phyloP scores from a whole-genome alignment of 2,113 vertebrate genomes.

The Aviceda subcristata region DNA sequence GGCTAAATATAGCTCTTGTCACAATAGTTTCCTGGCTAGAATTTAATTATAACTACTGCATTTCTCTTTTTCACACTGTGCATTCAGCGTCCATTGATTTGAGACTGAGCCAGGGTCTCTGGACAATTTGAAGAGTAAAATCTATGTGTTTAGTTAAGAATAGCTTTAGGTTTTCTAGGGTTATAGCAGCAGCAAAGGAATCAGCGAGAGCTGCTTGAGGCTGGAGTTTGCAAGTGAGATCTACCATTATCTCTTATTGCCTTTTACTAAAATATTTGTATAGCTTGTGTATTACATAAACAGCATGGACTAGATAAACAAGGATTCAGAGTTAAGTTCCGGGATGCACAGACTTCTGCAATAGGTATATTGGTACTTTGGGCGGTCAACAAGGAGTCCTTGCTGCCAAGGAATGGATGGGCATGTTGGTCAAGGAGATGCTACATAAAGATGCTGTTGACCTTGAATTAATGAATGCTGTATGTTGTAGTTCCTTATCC shows the following conservation, averaged over 20 bases:
- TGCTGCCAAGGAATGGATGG: not conserved
- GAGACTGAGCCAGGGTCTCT: not conserved
- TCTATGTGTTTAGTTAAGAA: not conserved
- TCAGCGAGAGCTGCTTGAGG: not conserved
- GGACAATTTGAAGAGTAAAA: not conserved
- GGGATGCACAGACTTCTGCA: not conserved
- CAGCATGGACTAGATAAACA: not conserved
- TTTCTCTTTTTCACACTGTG: not conserved
- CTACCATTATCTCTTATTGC: not conserved
- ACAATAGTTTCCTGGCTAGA: not conserved
- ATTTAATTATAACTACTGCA: not conserved
- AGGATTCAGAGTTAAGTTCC: not conserved
- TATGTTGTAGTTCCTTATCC: not conserved
- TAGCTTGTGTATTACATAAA: not conserved
- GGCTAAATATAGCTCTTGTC: not conserved
- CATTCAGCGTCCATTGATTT: not conserved
- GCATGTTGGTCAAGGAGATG: not conserved
- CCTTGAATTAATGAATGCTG: not conserved
- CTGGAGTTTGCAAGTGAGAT: not conserved
- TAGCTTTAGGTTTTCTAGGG: not conserved
- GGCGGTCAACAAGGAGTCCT: no score
- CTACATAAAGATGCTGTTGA: not conserved
- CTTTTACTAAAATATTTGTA: not conserved
- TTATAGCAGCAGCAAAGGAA: not conserved
- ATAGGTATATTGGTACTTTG: not conserved